These are phyloP conservation scores for Pristionchus fissidentatus DNA, from an alignment of 2,888 invertebrate genomes.

Conservation along the genomic window DNA sequence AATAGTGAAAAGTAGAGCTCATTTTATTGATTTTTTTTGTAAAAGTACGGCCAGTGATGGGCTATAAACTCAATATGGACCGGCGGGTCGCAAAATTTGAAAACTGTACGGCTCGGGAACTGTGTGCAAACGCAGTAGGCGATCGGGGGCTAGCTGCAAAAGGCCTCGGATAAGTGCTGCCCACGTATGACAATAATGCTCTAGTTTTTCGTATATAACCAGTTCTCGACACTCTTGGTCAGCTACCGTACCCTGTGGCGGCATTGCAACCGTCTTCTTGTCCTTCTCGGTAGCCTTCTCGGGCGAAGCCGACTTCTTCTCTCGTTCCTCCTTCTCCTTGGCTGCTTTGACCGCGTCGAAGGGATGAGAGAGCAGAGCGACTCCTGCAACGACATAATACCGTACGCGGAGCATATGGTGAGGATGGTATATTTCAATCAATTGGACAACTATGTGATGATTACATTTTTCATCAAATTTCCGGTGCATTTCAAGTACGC, in stretches of 20 bases:
- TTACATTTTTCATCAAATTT: background rate
- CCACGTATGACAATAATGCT: no score
- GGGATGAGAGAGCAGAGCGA: slow-evolving; percentile 74
- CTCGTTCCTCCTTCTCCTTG: slow-evolving; percentile 54
- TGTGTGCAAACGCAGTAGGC: no score
- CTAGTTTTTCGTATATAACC: background rate
- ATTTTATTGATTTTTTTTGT: no score
- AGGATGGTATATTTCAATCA: background rate
- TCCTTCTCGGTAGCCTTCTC: slow-evolving; percentile 52
- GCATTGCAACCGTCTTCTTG: slow-evolving; percentile 47
- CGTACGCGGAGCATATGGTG: background rate
- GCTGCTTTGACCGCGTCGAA: slow-evolving; percentile 69
- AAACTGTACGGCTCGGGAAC: no score
- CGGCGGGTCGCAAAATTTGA: no score
- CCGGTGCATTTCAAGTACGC: no score
- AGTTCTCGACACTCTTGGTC: background rate
- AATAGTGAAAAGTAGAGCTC: no score
- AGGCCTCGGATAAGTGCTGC: no score
- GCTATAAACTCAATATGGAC: no score
- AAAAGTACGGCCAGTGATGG: no score
- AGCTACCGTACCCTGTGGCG: background rate
- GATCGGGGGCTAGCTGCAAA: no score
- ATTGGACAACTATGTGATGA: background rate
- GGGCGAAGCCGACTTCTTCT: slow-evolving; percentile 20
- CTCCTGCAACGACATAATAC: slow-evolving; percentile 58